Evolutionary conservation across 2,797 vertebrate genomes (phyloP).

Genomic region (Phoxinus dragarum): DNA sequence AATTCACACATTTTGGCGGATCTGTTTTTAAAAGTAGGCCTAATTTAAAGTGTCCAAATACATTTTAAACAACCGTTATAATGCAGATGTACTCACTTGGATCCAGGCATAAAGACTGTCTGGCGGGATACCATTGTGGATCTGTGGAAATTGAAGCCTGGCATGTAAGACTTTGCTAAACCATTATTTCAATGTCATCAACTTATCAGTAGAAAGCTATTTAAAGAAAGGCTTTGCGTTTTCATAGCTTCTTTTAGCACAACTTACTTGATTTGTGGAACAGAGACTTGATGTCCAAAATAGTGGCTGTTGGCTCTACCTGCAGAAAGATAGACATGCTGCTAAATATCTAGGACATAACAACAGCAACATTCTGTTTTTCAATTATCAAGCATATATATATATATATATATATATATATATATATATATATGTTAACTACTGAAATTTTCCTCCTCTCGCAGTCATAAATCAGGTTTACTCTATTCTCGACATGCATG

Average conservation of each 20-base stretch:
- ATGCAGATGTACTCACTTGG: constrained; percentile 81
- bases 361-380: neutral
- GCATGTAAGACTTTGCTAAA: constrained; percentile 30
- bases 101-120: constrained; percentile 92
- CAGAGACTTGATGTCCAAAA: constrained; percentile 92
- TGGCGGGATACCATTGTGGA: constrained; percentile 93
- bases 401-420: neutral
- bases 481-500: constrained; percentile 10
- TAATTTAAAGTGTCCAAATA: neutral
- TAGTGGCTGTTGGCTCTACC: constrained; percentile 93
- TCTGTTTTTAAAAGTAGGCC: neutral
- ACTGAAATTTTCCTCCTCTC: neutral
- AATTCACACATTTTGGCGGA: neutral
- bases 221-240: constrained; percentile 7
- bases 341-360: neutral
- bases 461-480: constrained; percentile 25
- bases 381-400: too few relatives aligned
- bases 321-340: constrained; percentile 60
- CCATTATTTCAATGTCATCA: constrained; percentile 21
- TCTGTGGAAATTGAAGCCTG: constrained; percentile 74
- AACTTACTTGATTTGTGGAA: constrained; percentile 92
- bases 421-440: neutral
- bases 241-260: neutral
- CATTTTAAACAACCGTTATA: neutral
- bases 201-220: constrained; percentile 33